These are phyloP conservation scores for Rutilus rutilus DNA, from an alignment of 2,113 vertebrate species.

Conservation along the genomic window DNA sequence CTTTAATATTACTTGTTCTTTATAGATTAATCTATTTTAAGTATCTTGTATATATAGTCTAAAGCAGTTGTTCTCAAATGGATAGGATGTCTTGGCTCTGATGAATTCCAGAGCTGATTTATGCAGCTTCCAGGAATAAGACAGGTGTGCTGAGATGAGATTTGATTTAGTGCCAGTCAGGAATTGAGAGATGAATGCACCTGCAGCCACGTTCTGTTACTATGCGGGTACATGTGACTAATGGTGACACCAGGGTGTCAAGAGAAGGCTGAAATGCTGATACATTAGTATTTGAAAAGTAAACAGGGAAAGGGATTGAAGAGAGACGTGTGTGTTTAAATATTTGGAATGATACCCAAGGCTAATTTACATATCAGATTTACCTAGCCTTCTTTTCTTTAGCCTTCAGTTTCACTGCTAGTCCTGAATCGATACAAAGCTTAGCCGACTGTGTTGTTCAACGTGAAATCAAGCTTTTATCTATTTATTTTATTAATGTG, in stretches of 20 bases:
- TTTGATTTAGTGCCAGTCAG: conserved; percentile 35
- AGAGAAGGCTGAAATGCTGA: conserved; percentile 14
- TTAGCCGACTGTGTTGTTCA: too few relatives aligned
- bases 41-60: neutral
- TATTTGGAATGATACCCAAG: neutral
- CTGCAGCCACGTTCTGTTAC: conserved; percentile 16
- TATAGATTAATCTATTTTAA: too few relatives aligned
- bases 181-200: conserved; percentile 23
- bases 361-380: neutral
- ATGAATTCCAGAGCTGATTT: neutral
- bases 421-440: too few relatives aligned
- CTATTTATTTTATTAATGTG: too few relatives aligned
- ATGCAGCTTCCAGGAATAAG: neutral
- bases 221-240: conserved; percentile 24
- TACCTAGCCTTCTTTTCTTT: neutral
- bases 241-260: neutral
- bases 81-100: neutral
- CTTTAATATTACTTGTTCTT: too few relatives aligned
- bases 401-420: too few relatives aligned
- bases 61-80: neutral
- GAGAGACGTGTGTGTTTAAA: neutral
- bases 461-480: too few relatives aligned
- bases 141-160: conserved; percentile 18
- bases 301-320: conserved; percentile 1
- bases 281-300: conserved; percentile 20